These are phyloP conservation scores for Zoanthus sansibaricus DNA, from an alignment of 92 coral and sea anemone genomes.

Conservation along the genomic window DNA sequence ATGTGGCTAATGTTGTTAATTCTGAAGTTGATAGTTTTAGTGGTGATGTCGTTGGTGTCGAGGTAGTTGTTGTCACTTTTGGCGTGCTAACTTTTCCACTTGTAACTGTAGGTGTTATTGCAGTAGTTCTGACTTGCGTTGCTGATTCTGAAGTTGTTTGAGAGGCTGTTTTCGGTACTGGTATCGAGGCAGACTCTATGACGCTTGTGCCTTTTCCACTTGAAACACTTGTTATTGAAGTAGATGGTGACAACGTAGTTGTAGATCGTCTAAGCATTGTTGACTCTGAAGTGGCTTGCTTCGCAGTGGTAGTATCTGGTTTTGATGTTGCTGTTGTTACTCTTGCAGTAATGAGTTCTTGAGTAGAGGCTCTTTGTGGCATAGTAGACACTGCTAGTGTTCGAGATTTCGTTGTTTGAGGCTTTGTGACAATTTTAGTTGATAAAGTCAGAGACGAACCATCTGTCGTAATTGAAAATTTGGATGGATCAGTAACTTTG, in stretches of 20 bases:
- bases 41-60: background rate
- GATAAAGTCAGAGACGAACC: background rate
- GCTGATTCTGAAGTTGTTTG: background rate
- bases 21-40: constrained; percentile 13
- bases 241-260: background rate
- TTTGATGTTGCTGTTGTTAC: background rate
- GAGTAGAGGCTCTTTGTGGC: background rate
- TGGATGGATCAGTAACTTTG: too few relatives aligned
- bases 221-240: constrained; percentile 19
- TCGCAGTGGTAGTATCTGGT: background rate
- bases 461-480: too few relatives aligned
- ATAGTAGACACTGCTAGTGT: background rate
- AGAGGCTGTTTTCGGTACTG: background rate
- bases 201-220: background rate
- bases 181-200: background rate
- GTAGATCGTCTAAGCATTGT: background rate
- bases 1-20: background rate
- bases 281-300: background rate
- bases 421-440: background rate
- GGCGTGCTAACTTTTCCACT: background rate
- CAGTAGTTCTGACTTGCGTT: background rate
- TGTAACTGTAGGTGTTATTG: constrained; percentile 5
- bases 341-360: background rate
- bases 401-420: background rate
- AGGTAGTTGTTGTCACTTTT: background rate